These are phyloP conservation scores for Zalophus californianus DNA, from an alignment of 2,797 vertebrate species.

Conservation along the genomic window DNA sequence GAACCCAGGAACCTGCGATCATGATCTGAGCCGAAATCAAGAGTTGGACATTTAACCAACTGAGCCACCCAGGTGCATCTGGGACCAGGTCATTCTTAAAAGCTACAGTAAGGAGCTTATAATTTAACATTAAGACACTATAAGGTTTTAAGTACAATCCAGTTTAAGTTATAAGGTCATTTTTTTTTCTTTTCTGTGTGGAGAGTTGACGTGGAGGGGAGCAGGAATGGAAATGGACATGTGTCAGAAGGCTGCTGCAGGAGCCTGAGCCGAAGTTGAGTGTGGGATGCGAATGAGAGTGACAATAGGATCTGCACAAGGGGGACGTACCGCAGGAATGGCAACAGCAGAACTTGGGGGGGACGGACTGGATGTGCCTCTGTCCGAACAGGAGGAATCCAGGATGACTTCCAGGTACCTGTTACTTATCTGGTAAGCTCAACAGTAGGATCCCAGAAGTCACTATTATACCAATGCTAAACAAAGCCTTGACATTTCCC, in stretches of 20 bases:
- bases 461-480: neutral
- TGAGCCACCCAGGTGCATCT: neutral
- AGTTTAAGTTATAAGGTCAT: neutral
- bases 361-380: neutral
- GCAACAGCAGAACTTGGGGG: neutral
- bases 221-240: neutral
- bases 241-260: neutral
- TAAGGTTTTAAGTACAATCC: neutral
- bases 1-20: neutral
- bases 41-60: neutral
- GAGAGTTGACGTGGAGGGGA: neutral
- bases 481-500: neutral
- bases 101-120: neutral
- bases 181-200: neutral
- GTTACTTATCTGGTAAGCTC: neutral
- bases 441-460: neutral
- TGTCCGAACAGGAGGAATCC: neutral
- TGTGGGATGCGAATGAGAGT: neutral
- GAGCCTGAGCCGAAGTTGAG: neutral
- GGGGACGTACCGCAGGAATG: neutral
- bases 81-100: neutral
- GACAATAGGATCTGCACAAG: neutral
- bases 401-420: neutral
- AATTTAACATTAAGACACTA: neutral
- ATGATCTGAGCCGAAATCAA: neutral